These are phyloP conservation scores for Sebastes taczanowskii DNA, from an alignment of 2,797 vertebrate species.

Conservation along the genomic window DNA sequence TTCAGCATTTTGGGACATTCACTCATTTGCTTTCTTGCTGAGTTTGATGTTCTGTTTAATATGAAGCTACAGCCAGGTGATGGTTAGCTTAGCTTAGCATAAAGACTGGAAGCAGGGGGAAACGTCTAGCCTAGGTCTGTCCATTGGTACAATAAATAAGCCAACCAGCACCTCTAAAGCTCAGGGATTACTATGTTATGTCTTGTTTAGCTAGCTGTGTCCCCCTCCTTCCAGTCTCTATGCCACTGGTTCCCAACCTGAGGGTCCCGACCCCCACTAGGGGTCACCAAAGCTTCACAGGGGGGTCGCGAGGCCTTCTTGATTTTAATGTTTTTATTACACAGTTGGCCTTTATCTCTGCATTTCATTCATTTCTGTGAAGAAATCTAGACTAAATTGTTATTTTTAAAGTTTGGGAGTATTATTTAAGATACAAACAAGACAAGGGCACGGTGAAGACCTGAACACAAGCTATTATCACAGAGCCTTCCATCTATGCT, in stretches of 20 bases:
- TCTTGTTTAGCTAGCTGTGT: background rate
- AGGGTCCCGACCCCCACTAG: too few species aligned
- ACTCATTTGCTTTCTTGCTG: background rate
- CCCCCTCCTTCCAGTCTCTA: background rate
- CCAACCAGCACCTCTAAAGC: background rate
- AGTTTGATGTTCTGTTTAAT: background rate
- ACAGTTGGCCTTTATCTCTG: too few species aligned
- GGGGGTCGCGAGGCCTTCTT: too few species aligned
- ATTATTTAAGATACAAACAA: too few species aligned
- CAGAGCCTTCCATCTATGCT: too few species aligned
- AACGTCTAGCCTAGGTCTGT: background rate
- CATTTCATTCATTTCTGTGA: too few species aligned
- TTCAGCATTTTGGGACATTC: background rate
- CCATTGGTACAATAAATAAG: background rate
- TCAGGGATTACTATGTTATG: background rate
- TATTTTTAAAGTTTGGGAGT: too few species aligned
- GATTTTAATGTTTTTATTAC: too few species aligned
- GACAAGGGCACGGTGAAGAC: too few species aligned
- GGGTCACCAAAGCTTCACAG: too few species aligned
- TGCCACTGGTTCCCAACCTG: background rate
- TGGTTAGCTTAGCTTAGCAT: background rate
- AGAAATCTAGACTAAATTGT: too few species aligned
- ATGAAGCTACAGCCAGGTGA: background rate
- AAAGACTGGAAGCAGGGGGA: background rate
- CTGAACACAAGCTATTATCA: too few species aligned